Conservation (phyloP, 2,888 invertebrate genomes). For the Carcina quercana region DNA sequence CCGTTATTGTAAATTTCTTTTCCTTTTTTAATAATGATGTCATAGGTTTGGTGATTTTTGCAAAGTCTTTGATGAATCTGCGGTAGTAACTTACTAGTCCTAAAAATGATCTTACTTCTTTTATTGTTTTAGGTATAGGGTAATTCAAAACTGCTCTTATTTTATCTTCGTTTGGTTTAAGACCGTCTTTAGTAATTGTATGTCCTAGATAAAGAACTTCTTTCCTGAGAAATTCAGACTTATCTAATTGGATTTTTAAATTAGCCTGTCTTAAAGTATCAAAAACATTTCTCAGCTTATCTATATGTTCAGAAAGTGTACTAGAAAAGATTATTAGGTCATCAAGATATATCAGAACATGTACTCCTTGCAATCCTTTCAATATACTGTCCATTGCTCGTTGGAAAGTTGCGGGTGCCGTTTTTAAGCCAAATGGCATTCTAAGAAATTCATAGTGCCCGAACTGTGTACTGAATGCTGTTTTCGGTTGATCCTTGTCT, state of each 20-base stretch:
- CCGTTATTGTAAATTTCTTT: slow-evolving; percentile 3
- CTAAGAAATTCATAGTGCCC: slow-evolving; percentile 18
- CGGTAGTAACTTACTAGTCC: slow-evolving; percentile 19
- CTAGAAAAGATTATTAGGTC: slow-evolving; percentile 20
- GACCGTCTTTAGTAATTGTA: slow-evolving; percentile 13
- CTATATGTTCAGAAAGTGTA: slow-evolving; percentile 18
- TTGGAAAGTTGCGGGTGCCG: slow-evolving; percentile 42
- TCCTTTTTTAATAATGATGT: slow-evolving; percentile 20
- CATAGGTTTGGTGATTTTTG: slow-evolving; percentile 16
- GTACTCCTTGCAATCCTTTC: slow-evolving; percentile 26
- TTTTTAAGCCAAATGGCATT: slow-evolving; percentile 11
- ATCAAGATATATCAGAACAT: slow-evolving; percentile 29
- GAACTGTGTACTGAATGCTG: slow-evolving; percentile 13
- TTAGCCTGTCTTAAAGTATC: slow-evolving; percentile 16
- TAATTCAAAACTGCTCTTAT: slow-evolving; percentile 14
- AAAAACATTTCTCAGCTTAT: slow-evolving; percentile 18
- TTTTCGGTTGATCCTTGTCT: slow-evolving; percentile 11
- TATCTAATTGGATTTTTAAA: slow-evolving; percentile 19
- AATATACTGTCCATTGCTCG: slow-evolving; percentile 36
- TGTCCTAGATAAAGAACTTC: slow-evolving; percentile 19
- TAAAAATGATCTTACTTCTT: slow-evolving; percentile 17
- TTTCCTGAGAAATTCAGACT: slow-evolving; percentile 18
- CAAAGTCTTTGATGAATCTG: slow-evolving; percentile 19
- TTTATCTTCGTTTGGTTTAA: slow-evolving; percentile 18
- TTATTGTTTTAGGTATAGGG: slow-evolving; percentile 13